Evolutionary conservation across 2,113 vertebrate species (phyloP).

Genomic region (Hippolais icterina): DNA sequence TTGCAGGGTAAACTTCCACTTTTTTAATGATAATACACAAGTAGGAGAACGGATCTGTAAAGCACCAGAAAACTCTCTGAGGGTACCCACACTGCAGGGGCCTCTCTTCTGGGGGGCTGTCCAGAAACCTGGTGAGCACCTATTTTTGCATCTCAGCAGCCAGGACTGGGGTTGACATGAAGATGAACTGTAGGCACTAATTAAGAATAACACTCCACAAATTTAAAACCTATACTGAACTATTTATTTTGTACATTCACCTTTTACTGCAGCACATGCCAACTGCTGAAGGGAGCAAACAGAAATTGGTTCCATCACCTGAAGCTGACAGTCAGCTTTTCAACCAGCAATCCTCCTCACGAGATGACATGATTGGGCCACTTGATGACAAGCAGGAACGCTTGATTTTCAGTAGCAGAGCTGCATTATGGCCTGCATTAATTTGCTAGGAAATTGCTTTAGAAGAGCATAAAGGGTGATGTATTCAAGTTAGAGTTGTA

Average conservation of each 20-base stretch:
- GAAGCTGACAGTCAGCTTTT: neutral
- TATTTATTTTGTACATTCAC: neutral
- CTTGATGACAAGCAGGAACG: neutral
- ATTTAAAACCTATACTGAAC: neutral
- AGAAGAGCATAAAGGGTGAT: neutral
- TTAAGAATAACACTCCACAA: neutral
- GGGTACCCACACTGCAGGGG: neutral
- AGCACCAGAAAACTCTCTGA: neutral
- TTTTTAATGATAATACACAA: neutral
- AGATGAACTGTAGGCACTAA: fast-evolving
- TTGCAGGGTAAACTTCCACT: neutral
- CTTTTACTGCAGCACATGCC: neutral
- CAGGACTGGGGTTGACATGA: neutral
- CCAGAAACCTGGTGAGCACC: neutral
- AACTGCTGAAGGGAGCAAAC: neutral
- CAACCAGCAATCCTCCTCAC: neutral
- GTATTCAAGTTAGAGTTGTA: neutral
- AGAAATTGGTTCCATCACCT: neutral
- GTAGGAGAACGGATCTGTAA: neutral
- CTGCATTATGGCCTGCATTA: neutral
- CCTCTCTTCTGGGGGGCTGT: neutral
- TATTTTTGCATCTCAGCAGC: neutral
- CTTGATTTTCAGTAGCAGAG: neutral
- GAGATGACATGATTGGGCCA: neutral
- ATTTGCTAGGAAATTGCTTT: neutral